Evolutionary conservation across 2,888 invertebrate genomes (phyloP).

Genomic region (Mesopsocus fuscifrons): DNA sequence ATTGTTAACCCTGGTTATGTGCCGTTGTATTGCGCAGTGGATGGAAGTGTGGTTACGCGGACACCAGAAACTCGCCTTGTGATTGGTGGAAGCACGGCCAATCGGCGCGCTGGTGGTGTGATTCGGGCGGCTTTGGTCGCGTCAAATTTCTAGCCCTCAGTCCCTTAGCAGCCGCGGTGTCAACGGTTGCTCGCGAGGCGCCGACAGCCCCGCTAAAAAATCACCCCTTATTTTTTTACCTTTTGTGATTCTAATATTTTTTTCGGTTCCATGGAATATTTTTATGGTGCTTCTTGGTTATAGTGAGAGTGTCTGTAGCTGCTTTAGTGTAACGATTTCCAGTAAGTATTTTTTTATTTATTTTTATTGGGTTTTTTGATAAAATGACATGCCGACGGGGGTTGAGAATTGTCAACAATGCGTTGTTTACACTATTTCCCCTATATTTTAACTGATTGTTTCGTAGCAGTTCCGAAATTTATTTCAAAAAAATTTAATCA

Average conservation of each 20-base stretch:
- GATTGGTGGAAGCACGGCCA: slow-evolving; percentile 6
- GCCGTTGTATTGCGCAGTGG: too few relatives aligned
- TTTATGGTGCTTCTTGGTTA: not conserved
- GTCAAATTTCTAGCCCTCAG: slow-evolving; percentile 7
- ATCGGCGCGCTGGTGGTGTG: slow-evolving; percentile 7
- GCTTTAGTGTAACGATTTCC: too few relatives aligned
- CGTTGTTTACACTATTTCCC: too few relatives aligned
- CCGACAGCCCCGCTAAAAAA: not conserved
- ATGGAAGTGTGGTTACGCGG: slow-evolving; percentile 11
- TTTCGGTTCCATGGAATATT: not conserved
- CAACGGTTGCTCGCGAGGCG: not conserved
- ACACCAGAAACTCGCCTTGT: slow-evolving; percentile 9
- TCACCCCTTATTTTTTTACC: not conserved
- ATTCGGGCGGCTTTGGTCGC: slow-evolving; percentile 5
- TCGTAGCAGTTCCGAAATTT: too few relatives aligned
- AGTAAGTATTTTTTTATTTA: too few relatives aligned
- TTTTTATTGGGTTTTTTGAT: too few relatives aligned
- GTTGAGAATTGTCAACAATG: too few relatives aligned
- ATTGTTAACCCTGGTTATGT: too few relatives aligned
- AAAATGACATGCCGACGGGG: too few relatives aligned
- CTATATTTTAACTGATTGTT: too few relatives aligned
- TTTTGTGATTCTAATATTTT: not conserved
- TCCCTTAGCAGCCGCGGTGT: slow-evolving; percentile 4
- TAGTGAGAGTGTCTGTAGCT: not conserved
- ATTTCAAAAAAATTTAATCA: too few relatives aligned